Base-by-base conservation (phyloP, 2,888 invertebrate genomes). In the Gnatocerus cornutus region DNA sequence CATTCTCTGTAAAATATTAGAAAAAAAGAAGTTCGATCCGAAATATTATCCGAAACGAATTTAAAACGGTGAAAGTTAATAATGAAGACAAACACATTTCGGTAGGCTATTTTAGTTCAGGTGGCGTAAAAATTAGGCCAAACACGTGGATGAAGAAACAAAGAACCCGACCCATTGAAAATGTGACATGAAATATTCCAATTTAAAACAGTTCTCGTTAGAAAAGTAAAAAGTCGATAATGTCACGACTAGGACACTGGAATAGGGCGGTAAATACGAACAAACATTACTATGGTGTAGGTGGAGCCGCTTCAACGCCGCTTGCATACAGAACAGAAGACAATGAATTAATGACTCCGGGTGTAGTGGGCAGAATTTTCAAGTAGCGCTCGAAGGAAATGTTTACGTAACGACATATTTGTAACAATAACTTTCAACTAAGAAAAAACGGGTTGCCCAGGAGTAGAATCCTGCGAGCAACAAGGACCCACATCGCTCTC, bases 81-180 rank as follows among this genome's bases (percentile, higher is more conserved):
- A 46, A 68, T 58, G 56, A 64, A 64, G 58, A 58, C 59, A 43
- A 55, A 64, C 50, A 58, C 59, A 58, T 64, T 69, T 63, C 14
- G 63, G 50, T 62, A 53, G 56, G 48, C 43, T 63, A 65, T 71
- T 73, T 73, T 68, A 73, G 64, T 68, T 55, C 58, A 70, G 63
- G 59, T 69, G 69, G 62, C 73, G 53, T 64, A 39, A 58, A 73
- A 74, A 74, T 76, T 71, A 73, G 76, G 73, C 69, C 76, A 73
- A 69, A 72, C 75, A 73, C 76, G 74, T 71, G 73, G 65, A 50
- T 37, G 14, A 33, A 39, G 39, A 21, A 50, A 62, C 62, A 48
- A 48, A 62, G 62, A 62, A 12, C 9, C 9, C 12, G 43, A 29
- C 37, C 5, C 9, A 46, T 16, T 41, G 12, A 41, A 27, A 48